Conservation (phyloP, 1,140 invertebrate genomes). For the Orius laevigatus region DNA sequence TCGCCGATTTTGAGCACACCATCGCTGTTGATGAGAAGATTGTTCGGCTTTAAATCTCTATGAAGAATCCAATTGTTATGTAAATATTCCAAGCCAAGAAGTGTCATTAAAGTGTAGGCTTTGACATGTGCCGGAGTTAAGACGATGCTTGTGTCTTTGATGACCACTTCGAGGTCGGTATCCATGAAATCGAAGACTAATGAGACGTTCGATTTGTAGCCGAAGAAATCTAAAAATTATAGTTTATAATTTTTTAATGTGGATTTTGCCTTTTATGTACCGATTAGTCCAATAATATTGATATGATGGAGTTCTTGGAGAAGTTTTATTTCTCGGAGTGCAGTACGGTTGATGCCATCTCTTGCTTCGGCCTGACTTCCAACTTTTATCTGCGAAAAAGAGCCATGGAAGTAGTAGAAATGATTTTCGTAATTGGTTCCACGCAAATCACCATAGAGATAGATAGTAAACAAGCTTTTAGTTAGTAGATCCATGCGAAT, state of each 20-base stretch:
- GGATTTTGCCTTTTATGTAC: too few relatives aligned
- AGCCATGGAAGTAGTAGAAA: conserved; percentile 15
- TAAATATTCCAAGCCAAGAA: conserved; percentile 88
- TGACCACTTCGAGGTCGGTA: too few relatives aligned
- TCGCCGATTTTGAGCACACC: conserved; percentile 94
- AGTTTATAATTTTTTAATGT: conserved; percentile 87
- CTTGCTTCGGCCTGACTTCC: conserved; percentile 83
- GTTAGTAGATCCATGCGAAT: too few relatives aligned
- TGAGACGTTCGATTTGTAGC: conserved; percentile 95
- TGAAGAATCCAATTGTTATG: conserved; percentile 96
- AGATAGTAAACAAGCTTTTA: too few relatives aligned
- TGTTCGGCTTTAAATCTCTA: conserved; percentile 97
- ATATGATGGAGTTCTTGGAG: too few relatives aligned
- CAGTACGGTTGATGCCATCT: conserved; percentile 97
- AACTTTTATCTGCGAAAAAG: conserved; percentile 75
- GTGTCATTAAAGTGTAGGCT: conserved; percentile 86
- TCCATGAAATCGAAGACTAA: conserved; percentile 99
- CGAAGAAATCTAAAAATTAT: conserved; percentile 75
- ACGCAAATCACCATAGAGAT: too few relatives aligned
- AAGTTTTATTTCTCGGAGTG: conserved; percentile 94
- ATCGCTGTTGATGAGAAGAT: conserved; percentile 82
- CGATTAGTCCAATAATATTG: too few relatives aligned
- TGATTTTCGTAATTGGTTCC: too few relatives aligned
- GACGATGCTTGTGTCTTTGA: too few relatives aligned
- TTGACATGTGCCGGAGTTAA: conserved; percentile 91